Evolutionary conservation across 1,140 invertebrate genomes (phyloP).

Genomic region (Pachypeltis micranthus): DNA sequence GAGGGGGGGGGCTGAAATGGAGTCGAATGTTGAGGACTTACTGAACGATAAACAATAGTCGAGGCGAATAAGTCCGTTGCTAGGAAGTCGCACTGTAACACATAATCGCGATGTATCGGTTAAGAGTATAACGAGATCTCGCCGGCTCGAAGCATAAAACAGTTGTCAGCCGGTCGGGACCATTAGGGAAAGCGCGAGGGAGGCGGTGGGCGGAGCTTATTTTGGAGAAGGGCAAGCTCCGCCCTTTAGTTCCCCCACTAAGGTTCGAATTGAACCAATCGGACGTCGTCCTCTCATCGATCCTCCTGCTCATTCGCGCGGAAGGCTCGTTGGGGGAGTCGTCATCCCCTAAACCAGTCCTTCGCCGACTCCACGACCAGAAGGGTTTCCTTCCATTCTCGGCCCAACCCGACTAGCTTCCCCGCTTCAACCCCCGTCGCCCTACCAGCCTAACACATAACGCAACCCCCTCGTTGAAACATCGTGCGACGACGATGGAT

Average conservation of each 20-base stretch:
- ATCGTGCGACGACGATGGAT: too few species aligned
- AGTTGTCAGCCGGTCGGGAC: not conserved
- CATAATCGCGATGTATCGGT: constrained; percentile 3
- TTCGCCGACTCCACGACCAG: not conserved
- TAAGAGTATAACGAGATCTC: not conserved
- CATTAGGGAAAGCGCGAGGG: not conserved
- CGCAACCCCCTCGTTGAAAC: too few species aligned
- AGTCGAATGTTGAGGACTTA: not conserved
- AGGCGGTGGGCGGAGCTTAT: not conserved
- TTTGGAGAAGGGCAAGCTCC: not conserved
- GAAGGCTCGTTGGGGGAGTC: not conserved
- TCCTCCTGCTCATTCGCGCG: constrained; percentile 3
- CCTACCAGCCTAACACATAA: too few species aligned
- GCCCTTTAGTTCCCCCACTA: not conserved
- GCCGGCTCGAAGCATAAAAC: constrained; percentile 1
- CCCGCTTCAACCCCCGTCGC: too few species aligned
- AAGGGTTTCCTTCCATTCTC: too few species aligned
- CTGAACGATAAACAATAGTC: too few species aligned
- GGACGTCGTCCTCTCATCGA: not conserved
- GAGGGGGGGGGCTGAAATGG: too few species aligned
- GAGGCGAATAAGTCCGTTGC: not conserved
- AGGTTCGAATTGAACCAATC: not conserved
- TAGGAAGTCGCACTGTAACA: not conserved
- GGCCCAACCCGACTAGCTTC: not conserved
- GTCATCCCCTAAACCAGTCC: constrained; percentile 4